Evolutionary conservation across 2,888 invertebrate species (phyloP).

Genomic region (Corythucha ciliata): DNA sequence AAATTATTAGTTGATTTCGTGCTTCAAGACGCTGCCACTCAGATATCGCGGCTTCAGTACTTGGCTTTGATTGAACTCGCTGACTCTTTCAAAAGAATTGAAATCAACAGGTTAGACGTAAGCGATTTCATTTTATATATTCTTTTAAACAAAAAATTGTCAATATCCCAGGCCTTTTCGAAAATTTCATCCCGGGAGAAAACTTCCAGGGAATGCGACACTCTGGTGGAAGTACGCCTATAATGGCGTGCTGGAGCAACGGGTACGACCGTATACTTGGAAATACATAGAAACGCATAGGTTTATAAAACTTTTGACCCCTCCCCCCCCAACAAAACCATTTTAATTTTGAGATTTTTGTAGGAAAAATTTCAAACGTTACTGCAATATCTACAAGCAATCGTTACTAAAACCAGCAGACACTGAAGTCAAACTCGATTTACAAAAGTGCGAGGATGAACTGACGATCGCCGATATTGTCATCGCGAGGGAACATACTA

Average conservation of each 20-base stretch:
- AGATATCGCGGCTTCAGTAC: conserved; percentile 63
- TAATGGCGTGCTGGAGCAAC: conserved; percentile 58
- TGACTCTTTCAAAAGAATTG: conserved; percentile 48
- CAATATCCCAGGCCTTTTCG: conserved; percentile 49
- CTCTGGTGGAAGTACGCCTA: conserved; percentile 72
- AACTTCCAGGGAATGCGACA: conserved; percentile 49
- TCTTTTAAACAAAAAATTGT: background rate
- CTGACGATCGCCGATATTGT: conserved; percentile 65
- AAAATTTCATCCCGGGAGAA: conserved; percentile 52
- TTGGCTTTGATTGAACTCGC: conserved; percentile 42
- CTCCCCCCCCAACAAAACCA: no score
- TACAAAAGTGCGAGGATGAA: conserved; percentile 65
- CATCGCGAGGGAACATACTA: conserved; percentile 69
- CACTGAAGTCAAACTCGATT: conserved; percentile 60
- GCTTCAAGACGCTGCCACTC: conserved; percentile 63
- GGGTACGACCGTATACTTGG: conserved; percentile 67
- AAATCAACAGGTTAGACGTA: conserved; percentile 56
- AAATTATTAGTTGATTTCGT: conserved; percentile 56
- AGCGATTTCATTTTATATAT: background rate
- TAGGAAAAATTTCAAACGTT: conserved; percentile 55
- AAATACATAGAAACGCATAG: conserved; percentile 57
- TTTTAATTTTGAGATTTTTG: conserved; percentile 11
- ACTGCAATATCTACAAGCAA: conserved; percentile 61
- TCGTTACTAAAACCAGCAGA: conserved; percentile 61
- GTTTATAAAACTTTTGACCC: conserved; percentile 38